phyloP scores from a whole-genome alignment of 1,140 invertebrate genomes.

The Marisa cornuarietis region DNA sequence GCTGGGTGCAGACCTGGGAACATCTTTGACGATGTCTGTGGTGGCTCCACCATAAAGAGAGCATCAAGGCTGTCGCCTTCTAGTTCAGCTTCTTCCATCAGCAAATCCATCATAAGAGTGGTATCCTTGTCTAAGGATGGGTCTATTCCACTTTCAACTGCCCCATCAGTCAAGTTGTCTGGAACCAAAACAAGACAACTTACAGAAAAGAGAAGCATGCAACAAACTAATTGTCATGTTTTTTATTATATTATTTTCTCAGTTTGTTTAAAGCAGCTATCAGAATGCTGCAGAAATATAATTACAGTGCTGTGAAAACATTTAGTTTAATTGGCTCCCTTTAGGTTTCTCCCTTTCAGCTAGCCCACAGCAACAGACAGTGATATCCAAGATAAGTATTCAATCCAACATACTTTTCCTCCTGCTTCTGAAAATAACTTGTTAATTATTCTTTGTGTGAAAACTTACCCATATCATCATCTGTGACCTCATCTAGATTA shows the following conservation, averaged over 20 bases:
- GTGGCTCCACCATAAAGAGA: conserved; percentile 1
- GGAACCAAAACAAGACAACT: background rate
- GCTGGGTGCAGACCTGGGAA: conserved; percentile 7
- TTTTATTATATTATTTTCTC: no score
- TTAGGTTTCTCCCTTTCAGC: no score
- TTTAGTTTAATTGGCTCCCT: no score
- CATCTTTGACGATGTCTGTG: conserved; percentile 23
- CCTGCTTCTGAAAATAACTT: no score
- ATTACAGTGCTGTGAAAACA: no score
- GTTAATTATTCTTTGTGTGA: no score
- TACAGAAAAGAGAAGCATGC: background rate
- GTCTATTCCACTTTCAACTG: conserved; percentile 8
- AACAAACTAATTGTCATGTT: background rate
- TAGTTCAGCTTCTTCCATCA: conserved; percentile 52
- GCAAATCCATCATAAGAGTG: conserved; percentile 54
- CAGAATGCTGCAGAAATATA: no score
- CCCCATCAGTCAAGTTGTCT: conserved; percentile 7
- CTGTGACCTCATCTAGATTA: conserved; percentile 17
- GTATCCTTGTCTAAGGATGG: conserved; percentile 46
- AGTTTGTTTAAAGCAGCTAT: no score
- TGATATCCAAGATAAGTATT: background rate
- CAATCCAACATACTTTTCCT: background rate
- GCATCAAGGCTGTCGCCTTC: conserved; percentile 45
- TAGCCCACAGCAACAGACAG: no score
- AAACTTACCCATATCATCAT: conserved; percentile 14